Evolutionary conservation across 2,888 invertebrate genomes (phyloP).

Genomic region (Nemotelus pantherinus): DNA sequence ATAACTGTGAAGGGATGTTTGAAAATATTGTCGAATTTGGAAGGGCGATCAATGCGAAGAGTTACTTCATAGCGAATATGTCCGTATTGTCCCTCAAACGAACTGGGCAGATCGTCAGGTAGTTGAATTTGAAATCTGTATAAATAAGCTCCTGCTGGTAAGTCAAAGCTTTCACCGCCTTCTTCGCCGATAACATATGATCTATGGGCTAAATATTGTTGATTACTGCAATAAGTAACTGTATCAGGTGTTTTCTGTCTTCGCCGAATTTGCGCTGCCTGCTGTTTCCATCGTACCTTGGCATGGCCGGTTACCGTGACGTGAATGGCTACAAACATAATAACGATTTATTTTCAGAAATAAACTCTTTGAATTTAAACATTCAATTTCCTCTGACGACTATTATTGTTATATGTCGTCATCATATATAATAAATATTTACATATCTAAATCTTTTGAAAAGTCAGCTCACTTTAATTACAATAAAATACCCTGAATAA

Average conservation of each 20-base stretch:
- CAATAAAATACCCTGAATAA: no score
- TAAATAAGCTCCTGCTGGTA: conserved; percentile 74
- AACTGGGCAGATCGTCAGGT: conserved; percentile 74
- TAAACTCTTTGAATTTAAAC: no score
- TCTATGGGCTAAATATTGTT: conserved; percentile 63
- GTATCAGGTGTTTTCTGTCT: conserved; percentile 9
- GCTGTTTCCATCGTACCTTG: conserved; percentile 61
- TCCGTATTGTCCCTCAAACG: conserved; percentile 81
- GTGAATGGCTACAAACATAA: conserved; percentile 63
- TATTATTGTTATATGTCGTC: no score
- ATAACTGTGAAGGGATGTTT: conserved; percentile 84
- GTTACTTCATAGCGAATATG: conserved; percentile 82
- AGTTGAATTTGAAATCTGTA: conserved; percentile 81
- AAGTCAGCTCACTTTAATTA: no score
- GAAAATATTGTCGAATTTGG: conserved; percentile 84
- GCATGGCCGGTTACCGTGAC: conserved; percentile 64
- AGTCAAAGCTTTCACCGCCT: conserved; percentile 70
- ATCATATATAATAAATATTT: no score
- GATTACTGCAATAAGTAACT: conserved; percentile 60
- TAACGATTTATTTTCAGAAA: neutral
- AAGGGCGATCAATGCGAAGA: conserved; percentile 82
- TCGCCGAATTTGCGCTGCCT: conserved; percentile 13
- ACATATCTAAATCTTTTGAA: no score
- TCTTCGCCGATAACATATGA: conserved; percentile 60
- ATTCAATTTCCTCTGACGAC: no score